phyloP scores from a whole-genome alignment of 53 echinoderm and acorn worm genomes.

The Henricia sp. region DNA sequence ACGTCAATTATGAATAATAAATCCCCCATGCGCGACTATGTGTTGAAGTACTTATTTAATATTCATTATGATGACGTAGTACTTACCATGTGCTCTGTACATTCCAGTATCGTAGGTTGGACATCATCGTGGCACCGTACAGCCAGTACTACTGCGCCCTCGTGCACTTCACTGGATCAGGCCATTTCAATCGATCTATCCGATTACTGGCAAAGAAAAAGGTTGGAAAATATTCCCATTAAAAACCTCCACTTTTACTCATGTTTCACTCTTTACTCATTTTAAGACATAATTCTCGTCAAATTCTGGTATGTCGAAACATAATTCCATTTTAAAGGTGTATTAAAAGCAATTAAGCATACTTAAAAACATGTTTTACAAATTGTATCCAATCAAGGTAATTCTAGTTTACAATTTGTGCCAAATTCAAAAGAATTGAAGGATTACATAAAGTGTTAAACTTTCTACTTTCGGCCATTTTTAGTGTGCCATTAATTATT shows the following conservation, averaged over 20 bases:
- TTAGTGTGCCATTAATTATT: too few species aligned
- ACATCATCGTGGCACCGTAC: conserved; percentile 90
- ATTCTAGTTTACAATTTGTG: too few species aligned
- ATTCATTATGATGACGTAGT: not conserved
- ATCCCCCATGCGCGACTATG: not conserved
- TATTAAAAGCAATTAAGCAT: too few species aligned
- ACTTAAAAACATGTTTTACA: too few species aligned
- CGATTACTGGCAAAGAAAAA: conserved; percentile 89
- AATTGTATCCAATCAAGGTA: too few species aligned
- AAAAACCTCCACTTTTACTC: not conserved
- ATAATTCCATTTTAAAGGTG: too few species aligned
- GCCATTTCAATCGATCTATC: conserved; percentile 94
- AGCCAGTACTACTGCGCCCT: conserved; percentile 93
- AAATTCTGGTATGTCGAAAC: too few species aligned
- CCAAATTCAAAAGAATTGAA: too few species aligned
- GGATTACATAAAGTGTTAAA: too few species aligned
- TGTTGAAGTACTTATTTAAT: not conserved
- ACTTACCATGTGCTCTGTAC: not conserved
- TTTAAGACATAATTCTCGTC: too few species aligned
- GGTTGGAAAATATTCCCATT: conserved; percentile 42
- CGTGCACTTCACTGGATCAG: conserved; percentile 94
- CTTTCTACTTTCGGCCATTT: too few species aligned
- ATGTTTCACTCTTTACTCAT: not conserved
- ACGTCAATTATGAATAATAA: too few species aligned
- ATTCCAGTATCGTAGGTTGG: conserved; percentile 82